Evolutionary conservation across 2,888 invertebrate species (phyloP), one percentile per base, ranked within the genome.

Genomic region (Rhamphomyia laevipes): DNA sequence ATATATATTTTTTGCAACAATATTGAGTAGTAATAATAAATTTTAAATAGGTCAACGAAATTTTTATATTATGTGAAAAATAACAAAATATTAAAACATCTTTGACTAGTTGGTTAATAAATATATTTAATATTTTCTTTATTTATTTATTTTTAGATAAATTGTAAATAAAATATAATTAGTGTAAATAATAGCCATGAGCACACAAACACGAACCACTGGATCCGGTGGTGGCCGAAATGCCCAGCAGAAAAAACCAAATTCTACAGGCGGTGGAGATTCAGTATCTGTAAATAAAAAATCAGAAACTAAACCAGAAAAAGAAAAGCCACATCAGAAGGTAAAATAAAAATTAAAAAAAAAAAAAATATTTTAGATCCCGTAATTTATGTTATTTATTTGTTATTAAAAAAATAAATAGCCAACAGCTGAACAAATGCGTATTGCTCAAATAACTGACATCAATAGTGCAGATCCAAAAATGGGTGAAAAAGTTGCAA

Each of bases 351-450:
- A 27, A 5, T 16, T n/a, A 6, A 44, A 45, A 18, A 12, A 27
- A 17, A 30, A 30, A 21, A 21, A 3, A 13, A 18, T 43, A 16
- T 43, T 41, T 21, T 10, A 13, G 12, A 17, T 37, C 4, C 27
- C 41, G 2, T 15, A 44, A 38, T 16, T 3, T 10, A 35, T 10
- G 43, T 45, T 46, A 37, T 11, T 21, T 43, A 7, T 17, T 33
- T 40, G n/a, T 45, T 7, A 31, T 40, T 40, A 35, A n/a, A 40
- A 43, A n/a, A 51, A 47, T 41, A 45, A 43, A 47, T 55, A 85
- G 82, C 81, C 86, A 55, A 87, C 87, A 60, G 82, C 84, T 71
- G 88, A 88, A 74, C 89, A 89, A 73, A 78, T 87, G 66, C 81
- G 87, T 62, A 80, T 88, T 75, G 86, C 87, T 70, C 81, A 84